Conservation (phyloP, 2,888 invertebrate genomes). For the Heteropelma amictum region DNA sequence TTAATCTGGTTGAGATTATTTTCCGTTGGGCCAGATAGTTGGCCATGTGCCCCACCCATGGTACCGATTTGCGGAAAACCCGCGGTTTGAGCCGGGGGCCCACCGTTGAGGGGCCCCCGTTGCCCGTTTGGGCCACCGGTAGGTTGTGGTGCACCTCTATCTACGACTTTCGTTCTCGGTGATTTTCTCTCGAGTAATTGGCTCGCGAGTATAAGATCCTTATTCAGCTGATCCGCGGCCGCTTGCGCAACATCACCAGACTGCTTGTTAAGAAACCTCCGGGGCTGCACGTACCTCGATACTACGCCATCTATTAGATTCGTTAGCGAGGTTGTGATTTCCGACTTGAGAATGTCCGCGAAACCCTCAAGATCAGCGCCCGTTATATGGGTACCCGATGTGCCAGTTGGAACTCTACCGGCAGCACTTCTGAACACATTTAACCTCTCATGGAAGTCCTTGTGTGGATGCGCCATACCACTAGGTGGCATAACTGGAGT, state of each 20-base stretch:
- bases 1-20: constrained; percentile 82
- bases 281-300: constrained; percentile 90
- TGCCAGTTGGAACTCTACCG: constrained; percentile 80
- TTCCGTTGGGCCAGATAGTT: constrained; percentile 74
- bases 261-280: constrained; percentile 87
- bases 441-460: constrained; percentile 87
- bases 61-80: constrained; percentile 81
- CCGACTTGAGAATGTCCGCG: constrained; percentile 94
- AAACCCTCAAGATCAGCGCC: constrained; percentile 92
- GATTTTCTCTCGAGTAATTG: constrained; percentile 91
- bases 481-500: constrained; percentile 76
- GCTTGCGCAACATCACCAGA: constrained; percentile 88
- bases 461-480: constrained; percentile 79
- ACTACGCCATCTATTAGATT: constrained; percentile 93
- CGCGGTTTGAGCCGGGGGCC: constrained; percentile 78
- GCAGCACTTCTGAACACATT: constrained; percentile 87
- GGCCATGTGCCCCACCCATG: constrained; percentile 76
- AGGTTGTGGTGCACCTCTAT: constrained; percentile 80
- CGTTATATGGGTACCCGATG: constrained; percentile 83
- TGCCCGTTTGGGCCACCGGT: constrained; percentile 77
- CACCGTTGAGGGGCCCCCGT: constrained; percentile 76
- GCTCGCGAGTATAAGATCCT: constrained; percentile 89
- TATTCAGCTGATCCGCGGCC: constrained; percentile 91
- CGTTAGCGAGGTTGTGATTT: constrained; percentile 90
- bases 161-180: constrained; percentile 87